Evolutionary conservation across 2,888 invertebrate species (phyloP), one percentile per base, ranked within the genome.

Genomic region (Brachyopa scutellaris): DNA sequence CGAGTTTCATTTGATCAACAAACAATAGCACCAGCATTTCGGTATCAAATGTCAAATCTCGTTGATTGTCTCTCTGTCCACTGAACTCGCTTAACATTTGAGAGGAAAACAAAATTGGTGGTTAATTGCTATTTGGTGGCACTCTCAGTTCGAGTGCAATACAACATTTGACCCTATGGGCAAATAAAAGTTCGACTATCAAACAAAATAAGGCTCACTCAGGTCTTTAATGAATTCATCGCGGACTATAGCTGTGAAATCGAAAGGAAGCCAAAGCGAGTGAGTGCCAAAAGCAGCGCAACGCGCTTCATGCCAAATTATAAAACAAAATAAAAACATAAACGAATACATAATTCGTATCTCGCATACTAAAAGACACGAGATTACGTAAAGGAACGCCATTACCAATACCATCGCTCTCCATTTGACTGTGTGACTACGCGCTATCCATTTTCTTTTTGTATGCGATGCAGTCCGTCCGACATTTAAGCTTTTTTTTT

Each of bases 301-400:
- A 42, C 33, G 8, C 57, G 40, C 61, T 36, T 72, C 66, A 77
- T 53, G 64, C 47, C 38, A 57, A 66, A 70, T 55, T 57, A 70
- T 67, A 67, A 79, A 74, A 79, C 61, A 40, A 42, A 26, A 79
- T 36, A 29, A 33, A 26, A 31, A 61, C 59, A 73, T 51, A 49
- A 57, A 40, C 59, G 40, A 70, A 70, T 55, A 64, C 70, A 82
- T 77, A 76, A 82, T 64, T 51, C 45, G 64, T 53, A 61, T 64
- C 33, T 70, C 62, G 40, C 57, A 82, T 66, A 77, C 70, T 61
- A 19, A 53, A 31, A 76, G 76, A 69, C 15, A 45, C 13, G 45
- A 77, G 45, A 77, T 82, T 82, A 72, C 77, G 82, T 61, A 82
- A 82, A 77, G 64, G 47, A n/a, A n/a, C n/a, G 38, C 57, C 38